Conservation (phyloP, 2,888 invertebrate species). For the Tachina fera region DNA sequence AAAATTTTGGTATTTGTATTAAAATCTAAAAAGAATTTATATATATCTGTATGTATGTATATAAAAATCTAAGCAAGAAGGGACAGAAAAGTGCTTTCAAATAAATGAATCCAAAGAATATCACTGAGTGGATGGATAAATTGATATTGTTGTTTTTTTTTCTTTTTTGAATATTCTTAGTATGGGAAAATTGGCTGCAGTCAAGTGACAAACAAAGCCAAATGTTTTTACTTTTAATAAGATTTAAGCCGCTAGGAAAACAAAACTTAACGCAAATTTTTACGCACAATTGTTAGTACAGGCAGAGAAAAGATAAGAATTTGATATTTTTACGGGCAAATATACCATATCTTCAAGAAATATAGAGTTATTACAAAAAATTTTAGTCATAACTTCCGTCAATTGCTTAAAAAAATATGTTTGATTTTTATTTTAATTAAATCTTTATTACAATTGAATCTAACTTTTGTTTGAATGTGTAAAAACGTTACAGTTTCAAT, state of each 20-base stretch:
- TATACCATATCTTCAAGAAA: too few relatives aligned
- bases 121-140: constrained; percentile 54
- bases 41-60: neutral
- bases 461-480: too few relatives aligned
- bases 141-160: constrained; percentile 58
- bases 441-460: too few relatives aligned
- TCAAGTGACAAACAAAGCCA: constrained; percentile 70
- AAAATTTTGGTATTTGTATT: constrained; percentile 66
- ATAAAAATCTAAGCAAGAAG: constrained; percentile 21
- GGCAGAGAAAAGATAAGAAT: too few relatives aligned
- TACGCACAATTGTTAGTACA: constrained; percentile 34
- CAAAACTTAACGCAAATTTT: constrained; percentile 62
- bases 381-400: too few relatives aligned
- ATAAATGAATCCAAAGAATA: constrained; percentile 56
- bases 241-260: constrained; percentile 56
- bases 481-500: too few relatives aligned
- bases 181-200: constrained; percentile 61
- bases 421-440: too few relatives aligned
- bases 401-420: too few relatives aligned
- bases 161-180: constrained; percentile 9
- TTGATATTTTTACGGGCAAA: too few relatives aligned
- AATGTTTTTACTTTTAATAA: constrained; percentile 67
- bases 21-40: constrained; percentile 21
- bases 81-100: constrained; percentile 48
- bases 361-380: too few relatives aligned